Evolutionary conservation across 2,797 vertebrate species (phyloP), one percentile per base, ranked within the genome.

Genomic region (Mustela erminea): DNA sequence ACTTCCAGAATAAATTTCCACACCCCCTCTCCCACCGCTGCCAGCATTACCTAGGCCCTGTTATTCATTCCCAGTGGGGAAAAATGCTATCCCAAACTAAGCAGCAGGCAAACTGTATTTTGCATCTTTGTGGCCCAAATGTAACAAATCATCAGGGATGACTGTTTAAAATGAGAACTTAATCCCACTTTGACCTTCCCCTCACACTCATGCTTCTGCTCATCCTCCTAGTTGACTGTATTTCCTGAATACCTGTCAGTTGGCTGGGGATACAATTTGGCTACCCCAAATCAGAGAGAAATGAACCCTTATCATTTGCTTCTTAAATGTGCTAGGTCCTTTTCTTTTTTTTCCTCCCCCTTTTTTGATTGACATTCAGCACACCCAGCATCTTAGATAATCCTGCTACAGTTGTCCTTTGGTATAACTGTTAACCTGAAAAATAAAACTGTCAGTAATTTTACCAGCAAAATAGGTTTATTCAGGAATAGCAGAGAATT

Each of bases 11-110:
- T 64, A 78, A 66, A 49, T 58, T 35, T 58, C 81, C 49, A 2
- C 13, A 21, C 3, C 12, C 4, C 20, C 2, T 4, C 12, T 11
- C 1, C 25, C 27, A 9, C 23, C 15, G 5, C 25, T 17, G 8
- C 8, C 2, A 0, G 41, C 23, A 23, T 9, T 17, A 29, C 38
- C 4, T n/a, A 27, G 10, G 2, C 1, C 60, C 74, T 43, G 46
- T 18, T 92, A 84, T n/a, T 91, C 25, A 29, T 32, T 77, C 88
- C 82, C 32, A 29, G 15, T 11, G 43, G 68, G n/a, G 29, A 17
- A 85, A 74, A 21, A 8, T 13, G 23, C 23, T 35, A 6, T n/a
- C 25, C 9, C n/a, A 35, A 86, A 56, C 21, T 10, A 68, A 75
- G 23, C 58, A 18, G 17, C 7, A 13, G 68, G 4, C 14, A 38